Conservation (phyloP, 2,888 invertebrate genomes). For the Pristionchus fissidentatus region DNA sequence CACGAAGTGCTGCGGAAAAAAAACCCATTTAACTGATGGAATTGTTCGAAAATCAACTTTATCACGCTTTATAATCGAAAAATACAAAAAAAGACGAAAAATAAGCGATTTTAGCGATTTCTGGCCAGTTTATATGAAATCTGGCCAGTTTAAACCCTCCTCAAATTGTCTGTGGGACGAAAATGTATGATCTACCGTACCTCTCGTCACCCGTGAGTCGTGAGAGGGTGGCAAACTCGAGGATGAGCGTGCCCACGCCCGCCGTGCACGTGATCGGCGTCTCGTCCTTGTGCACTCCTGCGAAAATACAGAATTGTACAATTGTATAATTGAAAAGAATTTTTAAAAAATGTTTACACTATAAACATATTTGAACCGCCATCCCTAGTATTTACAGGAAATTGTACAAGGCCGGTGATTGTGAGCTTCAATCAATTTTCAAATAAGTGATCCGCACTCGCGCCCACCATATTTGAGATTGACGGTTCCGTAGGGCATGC, state of each 20-base stretch:
- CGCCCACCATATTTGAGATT: constrained; percentile 87
- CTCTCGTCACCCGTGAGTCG: constrained; percentile 77
- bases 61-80: too few species aligned
- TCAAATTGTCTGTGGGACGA: too few species aligned
- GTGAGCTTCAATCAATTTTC: background rate
- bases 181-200: constrained; percentile 40
- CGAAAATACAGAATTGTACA: background rate
- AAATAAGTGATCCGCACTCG: constrained; percentile 64
- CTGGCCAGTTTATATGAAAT: too few species aligned
- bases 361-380: background rate
- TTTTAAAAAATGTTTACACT: background rate
- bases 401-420: too few species aligned
- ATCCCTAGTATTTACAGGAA: constrained; percentile 36
- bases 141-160: too few species aligned
- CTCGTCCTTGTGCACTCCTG: constrained; percentile 80
- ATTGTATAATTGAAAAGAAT: background rate
- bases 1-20: too few species aligned
- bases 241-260: constrained; percentile 94
- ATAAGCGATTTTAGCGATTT: too few species aligned
- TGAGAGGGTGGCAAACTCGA: constrained; percentile 89
- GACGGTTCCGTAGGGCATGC: constrained; percentile 84
- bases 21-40: too few species aligned
- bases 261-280: constrained; percentile 97
- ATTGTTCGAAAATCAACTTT: too few species aligned
- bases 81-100: too few species aligned